Conservation (phyloP, 2,113 vertebrate species). For the Sturnira hondurensis region DNA sequence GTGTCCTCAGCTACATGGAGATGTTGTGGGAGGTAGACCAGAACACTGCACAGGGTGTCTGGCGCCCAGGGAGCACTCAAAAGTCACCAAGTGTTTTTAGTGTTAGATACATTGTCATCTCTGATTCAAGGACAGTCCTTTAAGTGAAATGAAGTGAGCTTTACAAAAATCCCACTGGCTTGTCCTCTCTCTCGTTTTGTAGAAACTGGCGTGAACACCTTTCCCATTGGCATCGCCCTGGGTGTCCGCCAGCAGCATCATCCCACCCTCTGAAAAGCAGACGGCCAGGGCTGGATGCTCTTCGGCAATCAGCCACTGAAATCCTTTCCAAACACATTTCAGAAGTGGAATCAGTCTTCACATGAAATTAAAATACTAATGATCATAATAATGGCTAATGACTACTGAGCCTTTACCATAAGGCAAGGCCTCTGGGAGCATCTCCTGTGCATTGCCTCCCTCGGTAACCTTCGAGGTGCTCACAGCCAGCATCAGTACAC, state of each 20-base stretch:
- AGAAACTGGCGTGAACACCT: not conserved
- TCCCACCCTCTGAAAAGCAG: not conserved
- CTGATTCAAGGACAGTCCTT: not conserved
- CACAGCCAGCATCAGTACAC: too few relatives aligned
- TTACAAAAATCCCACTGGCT: not conserved
- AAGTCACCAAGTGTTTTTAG: not conserved
- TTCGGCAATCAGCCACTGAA: not conserved
- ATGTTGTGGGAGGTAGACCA: not conserved
- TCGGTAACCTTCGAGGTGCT: not conserved
- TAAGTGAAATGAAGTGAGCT: not conserved
- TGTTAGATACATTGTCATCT: not conserved
- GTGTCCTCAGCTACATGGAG: not conserved
- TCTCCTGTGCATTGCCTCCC: not conserved
- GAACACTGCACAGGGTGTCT: not conserved
- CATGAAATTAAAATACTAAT: not conserved
- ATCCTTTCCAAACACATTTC: not conserved
- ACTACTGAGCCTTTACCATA: not conserved
- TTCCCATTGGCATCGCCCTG: not conserved
- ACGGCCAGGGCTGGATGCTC: not conserved
- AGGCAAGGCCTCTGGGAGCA: not conserved
- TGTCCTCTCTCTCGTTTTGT: not conserved
- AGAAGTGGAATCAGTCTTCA: not conserved
- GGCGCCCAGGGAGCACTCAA: fast-evolving
- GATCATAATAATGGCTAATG: not conserved
- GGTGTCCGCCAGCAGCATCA: too few relatives aligned